These are phyloP conservation scores for Elgaria multicarinata DNA, from an alignment of 2,113 vertebrate species.

Conservation along the genomic window DNA sequence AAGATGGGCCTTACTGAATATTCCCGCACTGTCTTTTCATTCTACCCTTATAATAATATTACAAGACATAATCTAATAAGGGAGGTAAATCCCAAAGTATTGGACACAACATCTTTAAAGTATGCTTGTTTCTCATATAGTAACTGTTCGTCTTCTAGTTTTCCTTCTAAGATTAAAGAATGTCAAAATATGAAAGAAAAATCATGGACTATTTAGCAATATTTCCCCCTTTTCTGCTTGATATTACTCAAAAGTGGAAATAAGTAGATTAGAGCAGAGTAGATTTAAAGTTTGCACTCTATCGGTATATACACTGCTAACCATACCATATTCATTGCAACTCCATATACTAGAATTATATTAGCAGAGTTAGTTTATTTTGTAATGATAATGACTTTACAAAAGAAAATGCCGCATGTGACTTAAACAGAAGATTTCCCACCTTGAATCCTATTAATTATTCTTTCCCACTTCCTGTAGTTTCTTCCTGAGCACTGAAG, in stretches of 20 bases:
- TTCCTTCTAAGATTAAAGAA: conserved; percentile 21
- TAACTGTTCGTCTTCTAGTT: conserved; percentile 34
- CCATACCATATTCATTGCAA: conserved; percentile 39
- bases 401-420: conserved; percentile 45
- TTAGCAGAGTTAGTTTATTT: conserved; percentile 44
- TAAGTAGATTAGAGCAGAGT: conserved; percentile 27
- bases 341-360: conserved; percentile 46
- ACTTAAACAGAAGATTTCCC: conserved; percentile 55
- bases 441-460: conserved; percentile 28
- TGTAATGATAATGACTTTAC: conserved; percentile 42
- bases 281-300: conserved; percentile 59
- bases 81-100: background rate
- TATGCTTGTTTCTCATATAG: conserved; percentile 25
- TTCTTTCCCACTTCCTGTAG: conserved; percentile 32
- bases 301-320: conserved; percentile 46
- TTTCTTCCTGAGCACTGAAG: conserved; percentile 11
- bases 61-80: background rate
- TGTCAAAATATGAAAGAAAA: conserved; percentile 40
- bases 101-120: background rate
- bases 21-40: conserved; percentile 31
- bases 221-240: conserved; percentile 21
- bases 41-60: background rate
- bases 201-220: conserved; percentile 19
- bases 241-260: conserved; percentile 32
- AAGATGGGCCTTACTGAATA: conserved; percentile 26